Conservation (phyloP, 2,797 vertebrate species). For the Taenioides sp. region DNA sequence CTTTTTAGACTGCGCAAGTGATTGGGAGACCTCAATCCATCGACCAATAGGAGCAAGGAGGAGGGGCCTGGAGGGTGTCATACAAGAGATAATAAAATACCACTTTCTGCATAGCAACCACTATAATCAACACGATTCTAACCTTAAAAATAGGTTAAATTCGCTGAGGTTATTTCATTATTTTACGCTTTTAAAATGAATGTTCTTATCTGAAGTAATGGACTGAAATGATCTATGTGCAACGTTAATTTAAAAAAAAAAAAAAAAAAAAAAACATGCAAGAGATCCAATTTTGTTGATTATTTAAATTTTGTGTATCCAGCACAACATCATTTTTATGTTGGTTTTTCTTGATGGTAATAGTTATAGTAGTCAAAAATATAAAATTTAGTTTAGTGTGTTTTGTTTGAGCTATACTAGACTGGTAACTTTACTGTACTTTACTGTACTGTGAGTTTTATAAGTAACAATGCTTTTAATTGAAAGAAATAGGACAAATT, state of each 20-base stretch:
- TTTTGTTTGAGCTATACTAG: neutral
- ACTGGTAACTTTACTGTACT: neutral
- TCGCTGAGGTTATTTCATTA: neutral
- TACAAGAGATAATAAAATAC: conserved; percentile 3
- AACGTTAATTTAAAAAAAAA: neutral
- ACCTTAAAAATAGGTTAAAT: neutral
- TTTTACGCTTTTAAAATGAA: conserved; percentile 4
- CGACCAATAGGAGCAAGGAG: conserved; percentile 40
- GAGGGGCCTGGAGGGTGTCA: conserved; percentile 34
- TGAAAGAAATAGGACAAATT: neutral
- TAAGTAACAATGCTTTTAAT: neutral
- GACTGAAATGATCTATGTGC: neutral
- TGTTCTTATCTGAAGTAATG: neutral
- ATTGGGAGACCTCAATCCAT: conserved; percentile 46
- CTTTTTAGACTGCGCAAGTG: conserved; percentile 38
- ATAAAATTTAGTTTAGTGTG: neutral
- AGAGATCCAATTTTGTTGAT: neutral
- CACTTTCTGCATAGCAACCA: conserved; percentile 26
- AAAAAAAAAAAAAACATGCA: conserved; percentile 3
- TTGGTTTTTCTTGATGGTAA: neutral
- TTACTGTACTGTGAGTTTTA: neutral
- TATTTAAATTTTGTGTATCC: neutral
- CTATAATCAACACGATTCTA: conserved; percentile 4
- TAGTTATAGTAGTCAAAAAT: too few species aligned
- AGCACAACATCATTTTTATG: neutral